Base-by-base conservation (phyloP, 2,797 vertebrate species). In the Schizothorax lantsangensis region DNA sequence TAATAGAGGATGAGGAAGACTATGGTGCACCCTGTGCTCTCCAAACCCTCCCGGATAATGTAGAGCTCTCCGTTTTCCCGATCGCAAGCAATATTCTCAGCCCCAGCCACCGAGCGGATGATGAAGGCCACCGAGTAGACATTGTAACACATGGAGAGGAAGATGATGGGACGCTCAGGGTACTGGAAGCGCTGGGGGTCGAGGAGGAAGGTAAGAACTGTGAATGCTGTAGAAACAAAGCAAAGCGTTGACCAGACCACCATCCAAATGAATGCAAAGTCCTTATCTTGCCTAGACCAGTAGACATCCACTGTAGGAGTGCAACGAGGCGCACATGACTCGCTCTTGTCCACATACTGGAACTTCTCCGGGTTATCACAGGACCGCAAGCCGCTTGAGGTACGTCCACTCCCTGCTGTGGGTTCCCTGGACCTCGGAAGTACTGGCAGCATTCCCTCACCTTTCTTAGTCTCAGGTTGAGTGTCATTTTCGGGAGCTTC, bases 121-220 rank as follows among this genome's bases (percentile, higher is more conserved):
- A 97, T 94, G 92, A 97, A 97, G 88, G 96, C 97, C 92, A 97
- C 93, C 0, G 96, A 97, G 92, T 97, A 97, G 68, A 97, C 94
- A 0, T 97, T 97, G 93, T 97, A 97, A 93, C 97, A 97, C 96
- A 97, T 97, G 85, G 96, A 96, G 54, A 97, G 96, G 92, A 97
- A 97, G 92, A 97, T 96, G 89, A 97, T 97, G 87, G 97, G 96
- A 74, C 96, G 94, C 93, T 97, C 97, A 0, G 97, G 97, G 89
- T 97, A 97, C 92, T 96, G 96, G 93, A 97, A 97, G 52, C 97
- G 96, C 86, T 96, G 96, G 0, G 97, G 96, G 82, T 97, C 96
- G 4, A 97, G 94, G 66, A 97, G 93, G 92, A 97, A 97, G 89
- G 97, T 97, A 83, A 97, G 94, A 26, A 97, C 96, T 0, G 97